A percentile compares a stretch with the other conserved stretches of the same genome.
Evolutionary conservation across 1,140 invertebrate genomes (phyloP).

Genomic region (Drosophila pseudoananassae): DNA sequence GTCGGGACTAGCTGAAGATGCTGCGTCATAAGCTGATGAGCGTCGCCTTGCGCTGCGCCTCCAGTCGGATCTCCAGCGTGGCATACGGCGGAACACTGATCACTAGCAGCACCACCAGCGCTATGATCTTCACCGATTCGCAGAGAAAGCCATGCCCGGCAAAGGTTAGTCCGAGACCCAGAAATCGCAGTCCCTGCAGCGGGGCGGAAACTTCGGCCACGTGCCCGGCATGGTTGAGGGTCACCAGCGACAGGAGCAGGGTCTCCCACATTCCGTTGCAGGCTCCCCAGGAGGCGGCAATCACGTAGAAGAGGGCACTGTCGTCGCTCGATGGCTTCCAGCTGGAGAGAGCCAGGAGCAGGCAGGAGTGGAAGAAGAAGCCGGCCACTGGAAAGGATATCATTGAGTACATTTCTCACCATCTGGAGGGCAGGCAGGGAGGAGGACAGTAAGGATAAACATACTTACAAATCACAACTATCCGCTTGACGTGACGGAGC

Average conservation of each 20-base stretch:
- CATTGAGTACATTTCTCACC: neutral
- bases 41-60: constrained; percentile 81
- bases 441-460: neutral
- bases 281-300: constrained; percentile 89
- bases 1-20: constrained; percentile 82
- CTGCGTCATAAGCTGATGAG: constrained; percentile 83
- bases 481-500: constrained; percentile 87
- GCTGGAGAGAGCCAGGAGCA: constrained; percentile 87
- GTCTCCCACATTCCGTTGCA: constrained; percentile 90
- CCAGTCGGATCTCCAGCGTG: constrained; percentile 83
- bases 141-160: constrained; percentile 80
- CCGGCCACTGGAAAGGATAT: constrained; percentile 85
- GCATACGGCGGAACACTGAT: constrained; percentile 84
- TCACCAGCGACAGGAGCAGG: constrained; percentile 84
- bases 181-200: constrained; percentile 70
- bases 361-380: constrained; percentile 88
- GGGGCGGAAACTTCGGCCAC: constrained; percentile 68
- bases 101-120: constrained; percentile 82
- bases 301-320: constrained; percentile 89
- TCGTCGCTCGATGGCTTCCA: constrained; percentile 89
- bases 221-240: constrained; percentile 74
- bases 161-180: constrained; percentile 78
- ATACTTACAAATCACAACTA: constrained; percentile 87
- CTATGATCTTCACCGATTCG: constrained; percentile 81
- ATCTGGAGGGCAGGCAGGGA: neutral